Evolutionary conservation across 2,797 vertebrate species (phyloP).

Genomic region (Hypotaenidia philippensis): DNA sequence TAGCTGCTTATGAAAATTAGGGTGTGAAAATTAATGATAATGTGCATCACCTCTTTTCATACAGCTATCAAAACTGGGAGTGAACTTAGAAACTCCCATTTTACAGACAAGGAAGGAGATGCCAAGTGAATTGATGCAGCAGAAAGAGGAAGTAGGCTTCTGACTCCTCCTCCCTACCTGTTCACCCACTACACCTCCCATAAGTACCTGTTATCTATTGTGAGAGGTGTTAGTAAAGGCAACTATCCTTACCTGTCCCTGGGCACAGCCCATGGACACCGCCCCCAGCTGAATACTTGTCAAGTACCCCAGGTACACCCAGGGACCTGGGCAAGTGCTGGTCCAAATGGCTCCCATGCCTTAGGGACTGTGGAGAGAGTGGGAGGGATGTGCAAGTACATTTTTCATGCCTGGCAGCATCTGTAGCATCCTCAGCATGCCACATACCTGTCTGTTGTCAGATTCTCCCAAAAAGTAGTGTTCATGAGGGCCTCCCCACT

Average conservation of each 20-base stretch:
- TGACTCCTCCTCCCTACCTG: background rate
- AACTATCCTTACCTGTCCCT: background rate
- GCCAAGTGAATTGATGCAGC: background rate
- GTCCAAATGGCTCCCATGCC: background rate
- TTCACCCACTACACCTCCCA: background rate
- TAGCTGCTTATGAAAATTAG: constrained; percentile 27
- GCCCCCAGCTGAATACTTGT: background rate
- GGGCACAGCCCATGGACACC: background rate
- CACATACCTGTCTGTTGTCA: background rate
- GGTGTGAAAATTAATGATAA: constrained; percentile 4
- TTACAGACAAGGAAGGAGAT: background rate
- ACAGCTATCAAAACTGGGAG: constrained; percentile 34
- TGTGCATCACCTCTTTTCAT: constrained; percentile 28
- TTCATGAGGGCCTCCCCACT: background rate
- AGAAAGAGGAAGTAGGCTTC: background rate
- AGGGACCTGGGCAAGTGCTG: background rate
- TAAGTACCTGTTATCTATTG: background rate
- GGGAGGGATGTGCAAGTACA: background rate
- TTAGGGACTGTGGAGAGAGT: background rate
- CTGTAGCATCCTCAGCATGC: background rate
- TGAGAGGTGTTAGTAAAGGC: background rate
- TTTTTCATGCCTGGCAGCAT: background rate
- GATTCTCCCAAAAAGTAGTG: background rate
- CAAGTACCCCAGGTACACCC: background rate
- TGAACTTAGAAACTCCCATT: background rate